Evolutionary conservation across 2,888 invertebrate genomes (phyloP), one percentile per base, ranked within the genome.

Genomic region (Athetis lepigone): DNA sequence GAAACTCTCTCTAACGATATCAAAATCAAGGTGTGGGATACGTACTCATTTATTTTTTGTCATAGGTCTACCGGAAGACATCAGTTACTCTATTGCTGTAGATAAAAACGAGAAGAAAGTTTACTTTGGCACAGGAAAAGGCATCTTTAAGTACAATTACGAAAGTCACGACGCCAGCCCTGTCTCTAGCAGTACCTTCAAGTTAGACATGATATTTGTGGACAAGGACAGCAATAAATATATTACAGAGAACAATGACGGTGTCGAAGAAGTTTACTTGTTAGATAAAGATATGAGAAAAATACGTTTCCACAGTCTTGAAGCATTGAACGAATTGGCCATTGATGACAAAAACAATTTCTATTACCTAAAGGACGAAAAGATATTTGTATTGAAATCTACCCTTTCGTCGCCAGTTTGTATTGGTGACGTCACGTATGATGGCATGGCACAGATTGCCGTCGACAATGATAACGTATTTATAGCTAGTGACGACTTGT

Each of bases 151-250:
- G 9, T 93, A 91, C 72, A 84, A 89, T 71, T 91, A 93, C 47
- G 85, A 89, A 55, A 80, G 80, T 3, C 82, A 87, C 37, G 77
- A 80, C 36, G 91, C 92, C 1, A 83, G 72, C 18, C 83, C 86
- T 11, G 68, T 89, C 9, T 86, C 88, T 0, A 85, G 83, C 51
- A 85, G 81, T 2, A 75, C 80, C 42, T 70, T 90, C 21, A 90
- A 88, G 70, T 70, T 92, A 2, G 87, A 92, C 66, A 90, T 90
- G 88, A 83, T 93, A 50, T 89, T 90, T 69, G 79, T 93, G 21
- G 93, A 92, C 69, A 91, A 87, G 74, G 88, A 93, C 56, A 88
- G 93, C 33, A 93, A 92, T 61, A 92, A 90, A 78, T 92, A 90
- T 73, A 81, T 92, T 4, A 90, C 90, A 9, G 88, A 92, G 56